phyloP scores from a whole-genome alignment of 2,888 invertebrate genomes.

The Meghimatium bilineatum region DNA sequence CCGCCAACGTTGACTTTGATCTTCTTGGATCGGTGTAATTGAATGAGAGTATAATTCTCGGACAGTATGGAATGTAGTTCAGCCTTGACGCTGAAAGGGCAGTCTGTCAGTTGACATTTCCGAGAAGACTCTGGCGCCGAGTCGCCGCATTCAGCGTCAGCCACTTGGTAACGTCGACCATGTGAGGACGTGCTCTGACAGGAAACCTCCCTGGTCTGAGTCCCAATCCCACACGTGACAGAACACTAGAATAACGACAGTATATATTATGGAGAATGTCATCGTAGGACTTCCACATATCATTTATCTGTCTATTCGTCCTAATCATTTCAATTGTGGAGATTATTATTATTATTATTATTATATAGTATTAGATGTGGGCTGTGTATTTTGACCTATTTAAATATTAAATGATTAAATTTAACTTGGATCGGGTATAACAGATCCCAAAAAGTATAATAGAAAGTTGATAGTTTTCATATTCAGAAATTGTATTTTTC shows the following conservation, averaged over 20 bases:
- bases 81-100: constrained; percentile 51
- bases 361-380: too few relatives aligned
- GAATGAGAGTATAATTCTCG: constrained; percentile 67
- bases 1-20: constrained; percentile 64
- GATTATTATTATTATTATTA: too few relatives aligned
- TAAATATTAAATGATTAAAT: too few relatives aligned
- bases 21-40: constrained; percentile 61
- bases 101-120: constrained; percentile 61
- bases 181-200: constrained; percentile 79
- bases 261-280: not conserved
- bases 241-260: constrained; percentile 84
- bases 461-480: too few relatives aligned
- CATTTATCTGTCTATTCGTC: not conserved
- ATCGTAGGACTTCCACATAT: not conserved
- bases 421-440: too few relatives aligned
- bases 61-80: constrained; percentile 53
- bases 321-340: too few relatives aligned
- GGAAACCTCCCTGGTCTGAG: constrained; percentile 89
- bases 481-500: too few relatives aligned
- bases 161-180: constrained; percentile 58
- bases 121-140: constrained; percentile 57
- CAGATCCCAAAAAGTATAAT: too few relatives aligned
- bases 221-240: constrained; percentile 90
- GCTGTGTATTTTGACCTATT: too few relatives aligned
- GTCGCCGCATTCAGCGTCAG: constrained; percentile 60